phyloP scores from a whole-genome alignment of 2,888 invertebrate genomes.

The Xylota segnis region DNA sequence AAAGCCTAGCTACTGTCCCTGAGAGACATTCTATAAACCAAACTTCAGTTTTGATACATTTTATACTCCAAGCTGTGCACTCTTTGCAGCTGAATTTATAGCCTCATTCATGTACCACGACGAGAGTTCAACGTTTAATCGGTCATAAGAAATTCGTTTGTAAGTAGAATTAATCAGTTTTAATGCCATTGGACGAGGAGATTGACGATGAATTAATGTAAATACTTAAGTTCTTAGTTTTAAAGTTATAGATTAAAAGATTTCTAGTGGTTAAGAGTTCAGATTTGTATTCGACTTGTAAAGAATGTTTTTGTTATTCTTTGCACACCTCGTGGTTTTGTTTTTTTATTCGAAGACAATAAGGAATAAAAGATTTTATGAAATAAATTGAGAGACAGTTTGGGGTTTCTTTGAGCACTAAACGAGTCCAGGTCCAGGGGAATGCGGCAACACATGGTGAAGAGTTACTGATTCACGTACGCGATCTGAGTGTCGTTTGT shows the following conservation, averaged over 20 bases:
- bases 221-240: conserved; percentile 27
- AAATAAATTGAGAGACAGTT: not conserved
- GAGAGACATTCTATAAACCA: not conserved
- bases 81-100: no score
- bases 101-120: no score
- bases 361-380: conserved; percentile 44
- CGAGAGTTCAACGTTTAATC: not conserved
- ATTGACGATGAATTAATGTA: conserved; percentile 16
- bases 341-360: conserved; percentile 48
- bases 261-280: conserved; percentile 25
- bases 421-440: no score
- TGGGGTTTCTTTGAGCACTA: no score
- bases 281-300: conserved; percentile 37
- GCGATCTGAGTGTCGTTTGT: no score
- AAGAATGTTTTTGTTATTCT: conserved; percentile 3
- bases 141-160: not conserved
- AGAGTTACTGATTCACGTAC: no score
- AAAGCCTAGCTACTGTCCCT: conserved; percentile 9
- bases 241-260: conserved; percentile 23
- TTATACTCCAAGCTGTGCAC: no score
- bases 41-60: no score
- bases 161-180: not conserved
- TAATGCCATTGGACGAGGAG: conserved; percentile 3
- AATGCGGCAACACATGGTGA: no score
- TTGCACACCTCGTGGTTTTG: not conserved